Percentiles rank a stretch among this genome's conserved stretches.
Evolutionary conservation across 2,888 invertebrate genomes (phyloP).

Genomic region (Apamea anceps): DNA sequence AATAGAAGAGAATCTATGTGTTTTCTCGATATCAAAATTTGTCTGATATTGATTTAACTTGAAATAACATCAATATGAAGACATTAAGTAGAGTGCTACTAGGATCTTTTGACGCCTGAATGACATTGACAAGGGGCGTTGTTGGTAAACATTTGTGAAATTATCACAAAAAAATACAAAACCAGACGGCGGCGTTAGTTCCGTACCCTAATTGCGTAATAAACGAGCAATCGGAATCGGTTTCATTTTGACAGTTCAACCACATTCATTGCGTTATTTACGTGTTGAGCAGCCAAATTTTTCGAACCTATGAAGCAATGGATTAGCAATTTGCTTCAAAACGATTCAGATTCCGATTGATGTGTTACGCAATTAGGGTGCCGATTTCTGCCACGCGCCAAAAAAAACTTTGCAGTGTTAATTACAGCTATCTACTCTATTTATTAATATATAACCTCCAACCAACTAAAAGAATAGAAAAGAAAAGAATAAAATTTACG

Average conservation of each 20-base stretch:
- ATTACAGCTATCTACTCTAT: not conserved
- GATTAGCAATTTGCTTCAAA: too few relatives aligned
- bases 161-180: not conserved
- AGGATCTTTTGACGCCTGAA: not conserved
- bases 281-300: too few relatives aligned
- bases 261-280: too few relatives aligned
- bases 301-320: too few relatives aligned
- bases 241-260: too few relatives aligned
- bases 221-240: too few relatives aligned
- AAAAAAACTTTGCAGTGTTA: not conserved
- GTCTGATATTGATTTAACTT: too few relatives aligned
- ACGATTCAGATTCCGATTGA: too few relatives aligned
- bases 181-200: not conserved
- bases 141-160: not conserved
- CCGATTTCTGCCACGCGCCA: not conserved
- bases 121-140: not conserved
- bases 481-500: too few relatives aligned
- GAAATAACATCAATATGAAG: too few relatives aligned
- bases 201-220: too few relatives aligned
- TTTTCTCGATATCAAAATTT: not conserved
- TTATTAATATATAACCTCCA: not conserved
- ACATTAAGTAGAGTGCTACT: not conserved
- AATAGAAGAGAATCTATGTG: not conserved
- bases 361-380: too few relatives aligned
- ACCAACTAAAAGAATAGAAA: not conserved